Evolutionary conservation across 1,140 invertebrate genomes (phyloP).

Genomic region (Bombus pyrosoma): DNA sequence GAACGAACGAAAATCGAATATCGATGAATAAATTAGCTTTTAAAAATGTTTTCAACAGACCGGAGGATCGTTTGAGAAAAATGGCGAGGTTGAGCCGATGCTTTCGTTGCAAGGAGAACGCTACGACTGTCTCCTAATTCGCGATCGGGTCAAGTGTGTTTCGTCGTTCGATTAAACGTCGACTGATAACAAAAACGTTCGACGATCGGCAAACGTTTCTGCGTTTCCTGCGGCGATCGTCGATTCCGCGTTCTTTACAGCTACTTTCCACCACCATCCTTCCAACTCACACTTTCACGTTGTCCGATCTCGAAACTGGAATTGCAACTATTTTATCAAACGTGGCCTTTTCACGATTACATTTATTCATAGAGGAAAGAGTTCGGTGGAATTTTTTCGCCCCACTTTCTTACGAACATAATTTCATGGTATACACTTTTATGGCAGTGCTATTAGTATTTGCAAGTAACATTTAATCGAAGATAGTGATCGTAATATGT

Average conservation of each 20-base stretch:
- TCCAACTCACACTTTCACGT: neutral
- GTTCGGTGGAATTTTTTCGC: neutral
- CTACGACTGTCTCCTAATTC: conserved; percentile 14
- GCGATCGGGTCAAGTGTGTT: conserved; percentile 6
- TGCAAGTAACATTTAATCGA: neutral
- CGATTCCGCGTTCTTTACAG: neutral
- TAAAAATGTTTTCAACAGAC: neutral
- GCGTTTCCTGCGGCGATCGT: neutral
- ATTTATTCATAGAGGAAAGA: neutral
- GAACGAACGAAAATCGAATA: neutral
- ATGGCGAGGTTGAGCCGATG: no score
- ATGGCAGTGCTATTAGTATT: neutral
- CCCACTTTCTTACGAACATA: neutral
- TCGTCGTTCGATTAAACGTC: neutral
- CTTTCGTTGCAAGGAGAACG: no score
- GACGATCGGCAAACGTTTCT: neutral
- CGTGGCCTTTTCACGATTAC: neutral
- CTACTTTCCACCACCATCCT: neutral
- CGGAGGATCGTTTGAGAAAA: neutral
- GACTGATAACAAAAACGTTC: conserved; percentile 18
- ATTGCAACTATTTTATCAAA: neutral
- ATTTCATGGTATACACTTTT: neutral
- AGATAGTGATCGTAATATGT: neutral
- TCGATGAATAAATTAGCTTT: neutral
- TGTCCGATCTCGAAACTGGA: neutral